Base-by-base conservation (phyloP, 2,888 invertebrate species). In the Lepeophtheirus nordmannii region DNA sequence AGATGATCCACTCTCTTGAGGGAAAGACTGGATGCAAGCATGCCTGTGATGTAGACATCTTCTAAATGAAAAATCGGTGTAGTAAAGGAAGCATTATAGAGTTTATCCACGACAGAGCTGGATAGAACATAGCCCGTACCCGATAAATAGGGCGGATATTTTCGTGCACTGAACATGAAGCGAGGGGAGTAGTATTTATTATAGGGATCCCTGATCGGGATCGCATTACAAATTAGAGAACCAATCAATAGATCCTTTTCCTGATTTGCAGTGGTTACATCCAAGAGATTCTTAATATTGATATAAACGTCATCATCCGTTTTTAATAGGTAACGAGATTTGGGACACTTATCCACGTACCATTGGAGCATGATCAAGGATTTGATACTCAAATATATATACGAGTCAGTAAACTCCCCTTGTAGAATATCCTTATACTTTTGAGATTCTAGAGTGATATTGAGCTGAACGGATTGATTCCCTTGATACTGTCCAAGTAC, bases 21-120 rank as follows among this genome's bases (percentile, higher is more conserved):
- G 23, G 68, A 68, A 11, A 70, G 65, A 41, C 67, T 68, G 23
- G 59, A 61, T 23, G 72, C 70, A 10, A 53, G 20, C 1, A 73
- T 69, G n/a, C 73, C 73, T n/a, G 74, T 75, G 11, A 75, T 68
- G 68, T 71, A 75, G 10, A 74, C 73, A 65, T 75, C 75, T 69
- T 75, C 75, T 67, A 75, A 65, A 63, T 74, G 73, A 64, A 74
- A 71, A 20, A 73, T 70, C 5, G 72, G 72, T 3, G 70, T 70
- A 20, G 67, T 61, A 9, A 71, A 38, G 39, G 73, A 72, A 10
- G 70, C 70, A 20, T 70, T 67, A 39, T 72, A 71, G 14, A 75
- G 70, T 60, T 69, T 68, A 17, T 68, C 62, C 7, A 72, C 69
- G 14, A 73, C 69, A 20, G 72, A 71, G 22, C 69, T 67, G 10